These are phyloP conservation scores for Temnothorax longispinosus DNA, from an alignment of 1,140 invertebrate genomes.

Conservation along the genomic window DNA sequence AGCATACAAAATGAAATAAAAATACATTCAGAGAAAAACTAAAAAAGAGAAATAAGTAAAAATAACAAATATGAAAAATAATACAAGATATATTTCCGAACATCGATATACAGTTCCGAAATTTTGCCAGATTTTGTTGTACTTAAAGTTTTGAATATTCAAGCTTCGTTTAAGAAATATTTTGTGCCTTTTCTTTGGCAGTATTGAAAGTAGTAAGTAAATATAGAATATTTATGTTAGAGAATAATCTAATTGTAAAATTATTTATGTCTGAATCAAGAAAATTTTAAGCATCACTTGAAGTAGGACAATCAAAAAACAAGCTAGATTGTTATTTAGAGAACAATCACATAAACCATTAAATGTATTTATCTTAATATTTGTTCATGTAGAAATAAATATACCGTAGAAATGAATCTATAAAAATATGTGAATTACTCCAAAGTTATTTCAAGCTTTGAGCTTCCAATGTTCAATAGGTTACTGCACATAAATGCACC, in stretches of 20 bases:
- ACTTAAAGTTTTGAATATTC: conserved; percentile 1
- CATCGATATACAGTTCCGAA: not conserved
- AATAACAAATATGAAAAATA: not conserved
- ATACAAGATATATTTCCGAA: conserved; percentile 10
- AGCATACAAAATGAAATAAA: not conserved
- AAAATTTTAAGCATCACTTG: not conserved
- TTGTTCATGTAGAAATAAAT: conserved; percentile 36
- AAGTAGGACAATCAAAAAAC: conserved; percentile 32
- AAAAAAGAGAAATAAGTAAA: not conserved
- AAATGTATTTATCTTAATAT: not conserved
- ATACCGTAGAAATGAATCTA: not conserved
- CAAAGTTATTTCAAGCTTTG: not conserved
- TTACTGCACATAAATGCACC: conserved; percentile 3
- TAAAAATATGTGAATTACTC: not conserved
- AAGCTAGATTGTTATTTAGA: conserved; percentile 24
- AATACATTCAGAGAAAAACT: not conserved
- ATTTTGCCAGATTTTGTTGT: not conserved
- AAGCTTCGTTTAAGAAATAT: not conserved
- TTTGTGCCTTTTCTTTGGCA: not conserved
- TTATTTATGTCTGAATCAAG: not conserved
- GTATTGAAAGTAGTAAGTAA: not conserved
- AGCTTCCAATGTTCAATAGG: conserved; percentile 25
- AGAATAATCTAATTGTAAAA: not conserved
- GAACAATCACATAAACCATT: not conserved
- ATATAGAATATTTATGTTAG: not conserved